These are phyloP conservation scores for Pterois miles DNA, from an alignment of 2,797 vertebrate species.

Conservation along the genomic window DNA sequence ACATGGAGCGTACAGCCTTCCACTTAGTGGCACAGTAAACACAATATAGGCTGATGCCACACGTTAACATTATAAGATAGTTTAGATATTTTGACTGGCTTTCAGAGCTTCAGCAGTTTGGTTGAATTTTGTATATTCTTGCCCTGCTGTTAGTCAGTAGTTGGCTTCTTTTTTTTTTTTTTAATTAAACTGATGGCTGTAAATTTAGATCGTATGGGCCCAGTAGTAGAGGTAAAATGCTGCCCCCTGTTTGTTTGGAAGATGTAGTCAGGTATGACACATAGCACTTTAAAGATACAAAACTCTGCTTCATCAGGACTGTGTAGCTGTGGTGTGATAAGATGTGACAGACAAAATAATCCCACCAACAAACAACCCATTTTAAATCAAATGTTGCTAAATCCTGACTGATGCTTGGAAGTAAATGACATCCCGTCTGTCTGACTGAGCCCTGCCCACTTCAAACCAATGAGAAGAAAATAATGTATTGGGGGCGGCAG, in stretches of 20 bases:
- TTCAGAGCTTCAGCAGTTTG: background rate
- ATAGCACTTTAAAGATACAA: background rate
- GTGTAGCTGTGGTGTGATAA: background rate
- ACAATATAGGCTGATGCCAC: too few species aligned
- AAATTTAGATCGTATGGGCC: too few species aligned
- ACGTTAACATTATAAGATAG: background rate
- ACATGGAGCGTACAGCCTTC: too few species aligned
- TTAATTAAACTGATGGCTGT: too few species aligned
- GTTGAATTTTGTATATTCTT: background rate
- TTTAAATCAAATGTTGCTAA: background rate
- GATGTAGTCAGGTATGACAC: background rate
- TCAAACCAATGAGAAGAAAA: background rate
- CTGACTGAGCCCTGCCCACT: background rate
- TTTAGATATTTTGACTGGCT: background rate
- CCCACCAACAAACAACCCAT: background rate
- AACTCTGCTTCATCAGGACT: background rate
- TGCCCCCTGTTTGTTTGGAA: background rate
- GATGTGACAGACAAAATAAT: background rate
- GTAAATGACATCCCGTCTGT: background rate
- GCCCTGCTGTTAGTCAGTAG: background rate
- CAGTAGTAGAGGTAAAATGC: too few species aligned
- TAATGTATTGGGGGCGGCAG: too few species aligned
- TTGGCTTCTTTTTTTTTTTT: background rate
- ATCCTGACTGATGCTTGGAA: background rate
- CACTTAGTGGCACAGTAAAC: background rate